Base-by-base conservation (phyloP, 2,113 vertebrate genomes). In the Nematolebias whitei region DNA sequence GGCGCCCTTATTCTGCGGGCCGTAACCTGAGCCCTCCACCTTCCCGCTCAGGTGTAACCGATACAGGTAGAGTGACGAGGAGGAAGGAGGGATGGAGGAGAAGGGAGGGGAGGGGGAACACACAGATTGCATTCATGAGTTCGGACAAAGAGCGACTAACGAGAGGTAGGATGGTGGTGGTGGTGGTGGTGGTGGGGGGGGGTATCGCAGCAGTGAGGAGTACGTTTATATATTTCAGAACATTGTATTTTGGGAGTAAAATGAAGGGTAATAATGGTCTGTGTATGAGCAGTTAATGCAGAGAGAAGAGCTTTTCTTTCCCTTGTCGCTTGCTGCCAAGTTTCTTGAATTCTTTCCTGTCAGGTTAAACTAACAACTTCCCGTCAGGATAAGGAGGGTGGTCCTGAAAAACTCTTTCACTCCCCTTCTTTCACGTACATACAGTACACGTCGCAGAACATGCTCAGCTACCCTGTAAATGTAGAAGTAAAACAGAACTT, bases 321-420 rank as follows among this genome's bases (percentile, higher is more conserved):
- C 70, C 80, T 63, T 74, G 72, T 85, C 64, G 58, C 84, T 83
- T 63, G 54, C 87, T 92, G 92, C 92, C 93, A 94, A 94, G 90
- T 93, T 90, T 92, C 82, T 87, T 54, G 5, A 87, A 61, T 93
- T 93, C 91, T 93, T 94, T 93, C 91, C 92, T 93, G 91, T 85
- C 92, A 94, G 92, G 91, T 94, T 94, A 94, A 95, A 96, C 93
- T 93, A 94, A 94, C 94, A 95, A 94, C 94, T 95, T 95, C 92
- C 94, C 93, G 87, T 91, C 86, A 72, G 85, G 82, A 89, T 87
- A 89, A 90, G 87, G 76, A 92, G 91, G 83, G 90, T 91, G 88
- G 90, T 87, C 91, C 87, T 83, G 65, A 67, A 87, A 79, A 76
- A 83, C 3, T 83, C 83, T 63, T 71, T 71, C 57, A 55, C 68